phyloP scores from a whole-genome alignment of 2,888 invertebrate genomes.

The Cecidostiba fungosa region DNA sequence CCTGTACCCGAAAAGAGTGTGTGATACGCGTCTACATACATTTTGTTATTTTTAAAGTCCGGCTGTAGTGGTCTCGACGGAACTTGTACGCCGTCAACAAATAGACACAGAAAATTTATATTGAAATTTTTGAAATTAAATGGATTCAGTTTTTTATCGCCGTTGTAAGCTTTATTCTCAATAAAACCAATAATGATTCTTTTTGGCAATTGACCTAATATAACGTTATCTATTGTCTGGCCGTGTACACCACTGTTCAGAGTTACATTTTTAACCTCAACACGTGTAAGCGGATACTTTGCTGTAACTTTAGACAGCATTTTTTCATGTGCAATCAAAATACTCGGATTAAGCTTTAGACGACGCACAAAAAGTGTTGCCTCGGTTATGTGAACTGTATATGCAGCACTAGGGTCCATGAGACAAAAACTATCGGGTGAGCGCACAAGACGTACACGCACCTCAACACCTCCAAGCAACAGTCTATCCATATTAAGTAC shows the following conservation, averaged over 20 bases:
- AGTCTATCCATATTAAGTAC: conserved; percentile 66
- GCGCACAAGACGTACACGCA: conserved; percentile 54
- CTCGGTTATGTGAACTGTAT: conserved; percentile 49
- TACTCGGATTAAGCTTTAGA: too few species aligned
- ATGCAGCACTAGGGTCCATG: conserved; percentile 31
- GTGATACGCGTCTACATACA: too few species aligned
- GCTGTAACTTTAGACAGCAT: too few species aligned
- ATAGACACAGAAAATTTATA: too few species aligned
- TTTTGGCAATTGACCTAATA: conserved; percentile 67
- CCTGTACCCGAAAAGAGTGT: conserved; percentile 54
- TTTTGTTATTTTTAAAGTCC: too few species aligned
- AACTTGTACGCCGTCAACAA: too few species aligned
- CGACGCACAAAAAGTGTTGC: conserved; percentile 64
- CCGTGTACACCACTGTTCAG: conserved; percentile 65
- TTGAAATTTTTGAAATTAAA: conserved; percentile 63
- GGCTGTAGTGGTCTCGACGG: too few species aligned
- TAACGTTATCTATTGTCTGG: conserved; percentile 71
- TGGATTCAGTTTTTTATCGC: conserved; percentile 58
- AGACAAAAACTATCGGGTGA: conserved; percentile 62
- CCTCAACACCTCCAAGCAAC: conserved; percentile 52
- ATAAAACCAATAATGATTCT: conserved; percentile 66
- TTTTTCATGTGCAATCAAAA: too few species aligned
- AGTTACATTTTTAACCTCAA: conserved; percentile 43
- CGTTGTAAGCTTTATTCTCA: conserved; percentile 66
- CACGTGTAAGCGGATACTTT: too few species aligned